Percentiles rank a stretch among this genome's conserved stretches.
These are phyloP conservation scores for Lophochroa leadbeateri DNA, from an alignment of 2,113 vertebrate species.

Conservation along the genomic window DNA sequence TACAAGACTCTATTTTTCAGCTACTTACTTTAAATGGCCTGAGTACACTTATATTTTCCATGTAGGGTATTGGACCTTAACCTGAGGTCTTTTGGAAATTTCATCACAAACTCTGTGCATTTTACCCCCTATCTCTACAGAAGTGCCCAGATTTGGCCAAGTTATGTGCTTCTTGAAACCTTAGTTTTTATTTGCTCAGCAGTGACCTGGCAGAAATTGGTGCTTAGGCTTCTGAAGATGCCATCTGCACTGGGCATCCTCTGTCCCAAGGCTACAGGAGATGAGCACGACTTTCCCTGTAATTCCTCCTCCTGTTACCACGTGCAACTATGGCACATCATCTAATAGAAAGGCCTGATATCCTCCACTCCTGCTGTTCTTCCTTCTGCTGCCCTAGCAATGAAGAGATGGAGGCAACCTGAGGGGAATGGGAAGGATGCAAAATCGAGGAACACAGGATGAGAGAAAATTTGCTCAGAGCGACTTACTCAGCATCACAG, in stretches of 20 bases:
- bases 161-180: not conserved
- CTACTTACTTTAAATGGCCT: not conserved
- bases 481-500: not conserved
- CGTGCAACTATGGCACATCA: not conserved
- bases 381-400: slow-evolving; percentile 46
- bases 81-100: not conserved
- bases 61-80: not conserved
- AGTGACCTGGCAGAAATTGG: slow-evolving; percentile 12
- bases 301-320: slow-evolving; percentile 43
- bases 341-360: slow-evolving; percentile 55
- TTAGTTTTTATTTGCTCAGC: slow-evolving; percentile 23
- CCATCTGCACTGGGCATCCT: slow-evolving; percentile 62
- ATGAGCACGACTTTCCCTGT: not conserved
- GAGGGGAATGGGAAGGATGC: slow-evolving; percentile 4
- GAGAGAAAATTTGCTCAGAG: slow-evolving; percentile 36
- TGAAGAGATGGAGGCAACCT: not conserved
- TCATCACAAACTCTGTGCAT: not conserved
- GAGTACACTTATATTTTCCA: not conserved
- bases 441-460: slow-evolving; percentile 35
- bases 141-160: not conserved
- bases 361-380: slow-evolving; percentile 59
- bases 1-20: not conserved
- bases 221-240: not conserved
- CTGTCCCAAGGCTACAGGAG: slow-evolving; percentile 20
- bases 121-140: not conserved